These are phyloP conservation scores for Channallabes apus DNA, from an alignment of 2,797 vertebrate species.

Conservation along the genomic window DNA sequence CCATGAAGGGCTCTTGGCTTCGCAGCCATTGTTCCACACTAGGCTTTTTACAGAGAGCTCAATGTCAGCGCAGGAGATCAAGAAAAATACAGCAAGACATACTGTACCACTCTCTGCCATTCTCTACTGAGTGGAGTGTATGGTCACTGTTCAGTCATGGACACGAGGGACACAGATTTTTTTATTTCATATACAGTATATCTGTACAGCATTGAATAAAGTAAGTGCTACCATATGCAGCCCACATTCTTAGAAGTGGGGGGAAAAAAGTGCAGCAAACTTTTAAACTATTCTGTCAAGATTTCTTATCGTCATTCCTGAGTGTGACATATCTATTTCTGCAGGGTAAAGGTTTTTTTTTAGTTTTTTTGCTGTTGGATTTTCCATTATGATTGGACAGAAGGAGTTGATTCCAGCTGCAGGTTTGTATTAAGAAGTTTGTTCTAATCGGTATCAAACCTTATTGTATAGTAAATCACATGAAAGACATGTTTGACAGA, in stretches of 20 bases:
- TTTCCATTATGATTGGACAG: background rate
- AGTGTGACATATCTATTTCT: too few relatives aligned
- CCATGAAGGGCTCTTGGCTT: background rate
- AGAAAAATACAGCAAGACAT: background rate
- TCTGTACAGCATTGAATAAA: background rate
- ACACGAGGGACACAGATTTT: background rate
- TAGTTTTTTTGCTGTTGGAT: background rate
- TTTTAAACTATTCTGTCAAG: background rate
- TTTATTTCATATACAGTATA: too few relatives aligned
- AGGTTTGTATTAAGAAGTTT: background rate
- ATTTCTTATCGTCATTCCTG: too few relatives aligned
- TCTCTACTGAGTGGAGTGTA: background rate
- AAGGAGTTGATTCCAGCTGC: background rate
- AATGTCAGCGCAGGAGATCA: background rate
- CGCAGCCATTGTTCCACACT: background rate
- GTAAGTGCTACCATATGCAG: background rate
- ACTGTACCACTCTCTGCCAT: background rate
- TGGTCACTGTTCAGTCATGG: background rate
- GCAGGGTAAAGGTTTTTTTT: too few relatives aligned
- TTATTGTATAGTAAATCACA: background rate
- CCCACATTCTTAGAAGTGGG: background rate
- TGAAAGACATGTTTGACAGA: background rate
- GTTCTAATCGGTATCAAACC: background rate
- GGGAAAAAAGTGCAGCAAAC: background rate
- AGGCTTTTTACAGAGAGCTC: background rate